These are phyloP conservation scores for Sarcoramphus papa DNA, from an alignment of 2,797 vertebrate genomes.

Conservation along the genomic window DNA sequence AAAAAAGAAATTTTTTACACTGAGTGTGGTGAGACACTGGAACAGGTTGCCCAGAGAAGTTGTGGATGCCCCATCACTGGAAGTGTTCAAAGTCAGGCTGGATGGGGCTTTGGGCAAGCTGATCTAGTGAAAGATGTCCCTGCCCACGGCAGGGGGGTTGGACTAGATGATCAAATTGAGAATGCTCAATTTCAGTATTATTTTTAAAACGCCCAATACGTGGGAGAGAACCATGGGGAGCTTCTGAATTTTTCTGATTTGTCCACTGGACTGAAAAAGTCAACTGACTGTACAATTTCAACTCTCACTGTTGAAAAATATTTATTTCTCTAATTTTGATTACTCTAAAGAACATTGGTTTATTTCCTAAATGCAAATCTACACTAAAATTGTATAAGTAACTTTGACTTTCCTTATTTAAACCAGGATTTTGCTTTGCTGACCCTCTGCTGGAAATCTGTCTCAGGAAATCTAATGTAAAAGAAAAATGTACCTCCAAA, in stretches of 20 bases:
- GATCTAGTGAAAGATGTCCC: background rate
- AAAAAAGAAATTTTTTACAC: background rate
- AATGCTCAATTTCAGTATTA: background rate
- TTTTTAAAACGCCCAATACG: background rate
- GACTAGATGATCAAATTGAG: background rate
- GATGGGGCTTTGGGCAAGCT: background rate
- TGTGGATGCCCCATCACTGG: background rate
- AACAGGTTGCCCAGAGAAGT: background rate
- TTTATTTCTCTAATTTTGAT: background rate
- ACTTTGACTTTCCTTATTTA: background rate
- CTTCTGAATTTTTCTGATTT: background rate
- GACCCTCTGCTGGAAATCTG: background rate
- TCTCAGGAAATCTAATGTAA: background rate
- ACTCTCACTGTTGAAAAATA: background rate
- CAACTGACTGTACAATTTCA: background rate
- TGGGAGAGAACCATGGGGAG: background rate
- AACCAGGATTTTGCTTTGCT: background rate
- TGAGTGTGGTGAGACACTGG: background rate
- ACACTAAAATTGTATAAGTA: background rate
- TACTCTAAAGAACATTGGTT: background rate
- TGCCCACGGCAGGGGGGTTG: fast-evolving
- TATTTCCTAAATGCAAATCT: background rate
- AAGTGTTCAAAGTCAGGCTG: background rate
- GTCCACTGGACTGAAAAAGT: background rate
- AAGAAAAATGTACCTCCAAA: slow-evolving; percentile 77